phyloP scores from a whole-genome alignment of 2,888 invertebrate genomes.

The Erynnis tages region DNA sequence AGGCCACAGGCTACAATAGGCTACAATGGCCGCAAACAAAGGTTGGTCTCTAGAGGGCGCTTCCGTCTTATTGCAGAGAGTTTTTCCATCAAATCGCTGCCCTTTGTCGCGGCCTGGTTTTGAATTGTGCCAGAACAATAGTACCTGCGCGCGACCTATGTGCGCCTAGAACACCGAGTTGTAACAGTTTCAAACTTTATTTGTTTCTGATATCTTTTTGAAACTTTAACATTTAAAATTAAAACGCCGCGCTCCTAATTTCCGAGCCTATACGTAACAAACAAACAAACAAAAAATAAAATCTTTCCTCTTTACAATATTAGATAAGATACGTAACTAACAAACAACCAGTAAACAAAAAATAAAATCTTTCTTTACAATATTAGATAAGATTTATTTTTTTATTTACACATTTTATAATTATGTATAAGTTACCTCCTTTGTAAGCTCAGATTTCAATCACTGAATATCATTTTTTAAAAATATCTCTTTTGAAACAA shows the following conservation, averaged over 20 bases:
- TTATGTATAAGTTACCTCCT: too few relatives aligned
- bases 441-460: too few relatives aligned
- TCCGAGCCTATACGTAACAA: too few relatives aligned
- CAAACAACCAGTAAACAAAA: too few relatives aligned
- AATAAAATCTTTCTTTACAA: too few relatives aligned
- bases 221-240: not conserved
- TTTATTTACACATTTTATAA: too few relatives aligned
- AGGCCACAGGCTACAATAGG: not conserved
- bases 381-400: too few relatives aligned
- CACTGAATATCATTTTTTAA: too few relatives aligned
- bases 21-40: slow-evolving; percentile 13
- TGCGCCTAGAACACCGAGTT: slow-evolving; percentile 1
- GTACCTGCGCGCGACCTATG: not conserved
- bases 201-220: not conserved
- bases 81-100: slow-evolving; percentile 68
- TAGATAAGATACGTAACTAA: too few relatives aligned
- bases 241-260: not conserved
- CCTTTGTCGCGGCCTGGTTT: slow-evolving; percentile 28
- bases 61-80: slow-evolving; percentile 62
- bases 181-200: not conserved
- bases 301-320: too few relatives aligned
- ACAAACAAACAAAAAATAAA: too few relatives aligned
- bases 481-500: too few relatives aligned
- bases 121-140: slow-evolving; percentile 17
- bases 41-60: slow-evolving; percentile 48